Evolutionary conservation across 1,140 invertebrate genomes (phyloP), one percentile per base, ranked within the genome.

Genomic region (Brachionus rubens): DNA sequence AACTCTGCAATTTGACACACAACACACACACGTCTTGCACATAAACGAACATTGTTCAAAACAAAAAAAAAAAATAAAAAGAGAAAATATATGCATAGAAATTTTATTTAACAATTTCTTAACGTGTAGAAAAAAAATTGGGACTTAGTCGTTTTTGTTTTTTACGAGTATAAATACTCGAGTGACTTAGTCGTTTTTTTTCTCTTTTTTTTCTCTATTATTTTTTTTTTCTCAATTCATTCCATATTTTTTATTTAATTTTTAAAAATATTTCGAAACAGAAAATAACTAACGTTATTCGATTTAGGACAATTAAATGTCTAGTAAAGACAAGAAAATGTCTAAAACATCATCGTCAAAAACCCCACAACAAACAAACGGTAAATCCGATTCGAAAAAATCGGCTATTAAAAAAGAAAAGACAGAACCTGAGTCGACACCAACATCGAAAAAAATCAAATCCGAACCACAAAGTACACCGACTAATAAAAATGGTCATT

Each of bases 81-180:
- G 9, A 36, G 9, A 5, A 36, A 36, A 59, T 59, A 59, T 30
- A 59, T 59, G 54, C 54, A 59, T 59, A 33, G 9, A 9, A 36
- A 5, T 9, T 36, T 9, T 5, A 36, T 36, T 5, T 3, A 36
- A 36, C 3, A 36, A 36, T 36, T 10, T 33, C n/a, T 59, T 59
- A 59, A 59, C 54, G 36, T 59, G 43, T 65, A 65, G n/a, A 65
- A n/a, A 36, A 19, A 46, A 65, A 65, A 65, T 65, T 65, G 59
- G 59, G 59, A 65, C 59, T 65, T 65, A 65, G 59, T 65, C 59
- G 59, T 65, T 65, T 65, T 65, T 65, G 40, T 65, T 43, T 26
- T 43, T 43, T 65, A 43, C 40, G 16, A 65, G 59, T 65, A 65
- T 65, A 65, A 65, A 65, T 65, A 65, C 40, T 43, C 33, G 40